Base-by-base conservation (phyloP, 2,888 invertebrate genomes). In the Campoletis raptor region DNA sequence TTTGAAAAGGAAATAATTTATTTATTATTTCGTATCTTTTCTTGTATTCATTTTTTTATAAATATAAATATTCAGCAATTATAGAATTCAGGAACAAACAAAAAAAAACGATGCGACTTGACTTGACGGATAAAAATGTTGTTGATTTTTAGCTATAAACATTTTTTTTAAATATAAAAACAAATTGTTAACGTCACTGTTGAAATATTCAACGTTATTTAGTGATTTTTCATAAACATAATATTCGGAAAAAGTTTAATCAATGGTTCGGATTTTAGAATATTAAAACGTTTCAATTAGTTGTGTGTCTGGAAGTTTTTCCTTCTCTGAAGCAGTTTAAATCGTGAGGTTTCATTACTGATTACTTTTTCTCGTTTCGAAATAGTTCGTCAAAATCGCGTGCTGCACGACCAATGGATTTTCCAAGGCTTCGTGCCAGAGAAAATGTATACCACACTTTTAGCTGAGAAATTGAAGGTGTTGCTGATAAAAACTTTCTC, bases 361-460 rank as follows among this genome's bases (percentile, higher is more conserved):
- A 67, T 67, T 67, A 21, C n/a, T 9, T 40, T 67, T 67, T 21
- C n/a, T 67, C 37, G 12, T 67, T 67, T 67, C 67, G 67, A 45
- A 70, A 61, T 61, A 18, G 8, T 45, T 24, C 37, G 64, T 37
- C 18, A 45, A 81, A 21, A 72, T 61, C 81, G 72, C 72, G 37
- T 80, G 57, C 40, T 15, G 37, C 36, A 70, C 79, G 24, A n/a
- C n/a, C 30, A 48, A 36, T 40, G 54, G 61, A 36, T 73, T 81
- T 73, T 48, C 37, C 61, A 64, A 21, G 52, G 81, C 64, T 80
- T 70, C 64, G 64, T 24, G 37, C 15, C n/a, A 21, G 61, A 40
- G 30, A 15, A 30, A 78, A 10, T 12, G 9, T 61, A 64, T 52
- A 37, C 42, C 72, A 72, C 36, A 52, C 48, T 12, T 36, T 21